phyloP scores from a whole-genome alignment of 2,888 invertebrate species.

The Brassicogethes aeneus region DNA sequence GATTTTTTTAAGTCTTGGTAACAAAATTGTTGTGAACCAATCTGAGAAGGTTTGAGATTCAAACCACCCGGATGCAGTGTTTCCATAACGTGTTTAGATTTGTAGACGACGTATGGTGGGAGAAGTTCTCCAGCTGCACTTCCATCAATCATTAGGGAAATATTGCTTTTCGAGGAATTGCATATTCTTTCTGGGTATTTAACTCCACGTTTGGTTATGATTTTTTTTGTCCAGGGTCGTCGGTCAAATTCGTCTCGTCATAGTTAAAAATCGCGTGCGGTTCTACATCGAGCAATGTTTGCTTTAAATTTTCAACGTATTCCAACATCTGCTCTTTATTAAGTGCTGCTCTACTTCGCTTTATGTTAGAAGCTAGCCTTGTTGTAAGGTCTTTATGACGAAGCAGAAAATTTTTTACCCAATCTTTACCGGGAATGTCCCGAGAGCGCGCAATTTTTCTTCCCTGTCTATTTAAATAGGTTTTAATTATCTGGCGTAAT shows the following conservation, averaged over 20 bases:
- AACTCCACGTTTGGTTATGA: constrained; percentile 9
- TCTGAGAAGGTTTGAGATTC: constrained; percentile 2
- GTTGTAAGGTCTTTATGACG: no score
- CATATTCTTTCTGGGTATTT: constrained; percentile 24
- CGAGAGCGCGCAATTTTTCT: no score
- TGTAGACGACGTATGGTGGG: constrained; percentile 19
- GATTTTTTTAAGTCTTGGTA: constrained; percentile 4
- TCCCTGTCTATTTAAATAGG: no score
- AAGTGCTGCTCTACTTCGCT: no score
- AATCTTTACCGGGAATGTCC: no score
- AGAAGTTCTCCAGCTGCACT: constrained; percentile 21
- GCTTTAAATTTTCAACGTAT: constrained; percentile 7
- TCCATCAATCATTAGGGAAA: constrained; percentile 21
- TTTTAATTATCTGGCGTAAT: no score
- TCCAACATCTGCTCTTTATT: constrained; percentile 3
- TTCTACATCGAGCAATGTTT: constrained; percentile 3
- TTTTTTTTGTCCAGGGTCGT: constrained; percentile 21
- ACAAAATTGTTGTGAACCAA: neutral
- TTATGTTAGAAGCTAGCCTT: no score
- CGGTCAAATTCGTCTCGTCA: constrained; percentile 22
- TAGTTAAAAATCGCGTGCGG: constrained; percentile 1
- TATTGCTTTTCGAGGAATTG: constrained; percentile 20
- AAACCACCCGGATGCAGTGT: constrained; percentile 1
- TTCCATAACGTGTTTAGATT: constrained; percentile 1
- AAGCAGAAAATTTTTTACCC: no score